Percentiles rank a stretch among this genome's conserved stretches.
phyloP scores from a whole-genome alignment of 1,140 invertebrate genomes.

The Temnothorax longispinosus region DNA sequence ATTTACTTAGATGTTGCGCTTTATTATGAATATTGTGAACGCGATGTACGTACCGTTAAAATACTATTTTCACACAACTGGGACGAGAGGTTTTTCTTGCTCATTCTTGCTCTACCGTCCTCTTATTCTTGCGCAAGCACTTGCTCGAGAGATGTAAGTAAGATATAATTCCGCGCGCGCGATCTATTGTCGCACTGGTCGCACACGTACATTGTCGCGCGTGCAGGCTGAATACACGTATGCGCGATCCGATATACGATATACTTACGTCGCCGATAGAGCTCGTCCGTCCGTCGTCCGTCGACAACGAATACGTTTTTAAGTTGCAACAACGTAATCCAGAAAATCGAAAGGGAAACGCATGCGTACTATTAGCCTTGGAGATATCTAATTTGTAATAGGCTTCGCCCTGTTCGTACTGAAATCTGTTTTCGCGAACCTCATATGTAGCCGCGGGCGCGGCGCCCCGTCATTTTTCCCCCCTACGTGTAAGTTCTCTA shows the following conservation, averaged over 20 bases:
- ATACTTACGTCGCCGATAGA: too few relatives aligned
- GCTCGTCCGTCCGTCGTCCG: not conserved
- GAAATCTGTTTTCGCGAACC: not conserved
- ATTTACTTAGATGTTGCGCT: not conserved
- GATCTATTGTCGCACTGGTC: not conserved
- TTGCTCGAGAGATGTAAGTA: not conserved
- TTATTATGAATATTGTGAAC: not conserved
- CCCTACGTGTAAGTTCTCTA: not conserved
- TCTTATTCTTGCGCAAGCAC: slow-evolving; percentile 25
- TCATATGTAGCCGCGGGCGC: too few relatives aligned
- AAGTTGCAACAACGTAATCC: slow-evolving; percentile 24
- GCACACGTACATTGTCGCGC: not conserved
- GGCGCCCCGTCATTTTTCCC: not conserved
- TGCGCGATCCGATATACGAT: not conserved
- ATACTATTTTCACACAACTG: slow-evolving; percentile 27
- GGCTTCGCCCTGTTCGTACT: not conserved
- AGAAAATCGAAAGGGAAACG: slow-evolving; percentile 37
- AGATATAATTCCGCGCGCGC: slow-evolving; percentile 2
- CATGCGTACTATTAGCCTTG: slow-evolving; percentile 9
- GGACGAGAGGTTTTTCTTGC: not conserved
- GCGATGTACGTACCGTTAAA: slow-evolving; percentile 14
- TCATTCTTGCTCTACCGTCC: not conserved
- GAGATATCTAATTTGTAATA: slow-evolving; percentile 5
- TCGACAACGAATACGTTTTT: slow-evolving; percentile 22
- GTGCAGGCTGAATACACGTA: not conserved